Evolutionary conservation across 2,113 vertebrate genomes (phyloP).

Genomic region (Bambusicola thoracicus): DNA sequence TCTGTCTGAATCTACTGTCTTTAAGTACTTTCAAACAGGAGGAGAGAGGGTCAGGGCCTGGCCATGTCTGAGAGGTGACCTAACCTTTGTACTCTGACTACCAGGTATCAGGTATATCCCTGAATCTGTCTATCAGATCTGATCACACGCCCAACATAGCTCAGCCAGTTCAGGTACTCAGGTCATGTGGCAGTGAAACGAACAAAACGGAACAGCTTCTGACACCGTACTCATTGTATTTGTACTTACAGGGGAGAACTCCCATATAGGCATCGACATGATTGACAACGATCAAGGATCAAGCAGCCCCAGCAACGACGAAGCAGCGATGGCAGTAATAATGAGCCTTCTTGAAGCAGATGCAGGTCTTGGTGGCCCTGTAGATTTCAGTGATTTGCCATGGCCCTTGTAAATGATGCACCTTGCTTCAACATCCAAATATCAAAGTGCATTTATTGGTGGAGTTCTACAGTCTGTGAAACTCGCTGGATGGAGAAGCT

Average conservation of each 20-base stretch:
- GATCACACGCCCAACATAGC: too few species aligned
- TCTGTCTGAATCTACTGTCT: not conserved
- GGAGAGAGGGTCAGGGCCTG: not conserved
- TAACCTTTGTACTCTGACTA: not conserved
- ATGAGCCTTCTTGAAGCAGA: constrained; percentile 99
- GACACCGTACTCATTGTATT: not conserved
- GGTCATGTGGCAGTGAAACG: accelerated
- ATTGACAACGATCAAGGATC: constrained; percentile 94
- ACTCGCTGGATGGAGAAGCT: constrained; percentile 74
- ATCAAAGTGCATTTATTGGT: constrained; percentile 82
- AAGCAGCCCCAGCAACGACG: constrained; percentile 97
- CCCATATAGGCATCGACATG: constrained; percentile 95
- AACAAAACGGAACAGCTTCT: not conserved
- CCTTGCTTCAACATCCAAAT: constrained; percentile 44
- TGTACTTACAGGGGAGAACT: constrained; percentile 87
- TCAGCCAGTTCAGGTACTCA: not conserved
- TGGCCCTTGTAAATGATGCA: constrained; percentile 91
- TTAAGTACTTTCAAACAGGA: not conserved
- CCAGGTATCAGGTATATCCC: accelerated
- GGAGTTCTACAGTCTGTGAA: constrained; percentile 77
- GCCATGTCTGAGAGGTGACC: not conserved
- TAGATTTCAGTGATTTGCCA: constrained; percentile 98
- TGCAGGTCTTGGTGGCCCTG: constrained; percentile 94
- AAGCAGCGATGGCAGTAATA: constrained; percentile 98
- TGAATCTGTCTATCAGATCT: not conserved